phyloP scores from a whole-genome alignment of 2,113 vertebrate genomes.

The Ellobius talpinus region DNA sequence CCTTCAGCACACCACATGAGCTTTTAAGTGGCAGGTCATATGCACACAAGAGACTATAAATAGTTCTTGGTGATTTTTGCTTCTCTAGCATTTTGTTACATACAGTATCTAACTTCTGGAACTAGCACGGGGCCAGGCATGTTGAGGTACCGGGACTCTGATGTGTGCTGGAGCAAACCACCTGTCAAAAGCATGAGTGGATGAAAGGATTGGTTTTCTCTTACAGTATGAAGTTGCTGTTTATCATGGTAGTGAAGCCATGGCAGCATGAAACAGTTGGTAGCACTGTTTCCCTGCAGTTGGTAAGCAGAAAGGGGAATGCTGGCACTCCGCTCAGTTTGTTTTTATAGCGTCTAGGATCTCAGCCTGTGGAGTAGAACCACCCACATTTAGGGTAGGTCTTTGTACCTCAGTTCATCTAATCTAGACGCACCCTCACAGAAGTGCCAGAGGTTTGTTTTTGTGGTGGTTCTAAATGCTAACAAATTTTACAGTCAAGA shows the following conservation, averaged over 20 bases:
- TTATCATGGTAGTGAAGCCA: background rate
- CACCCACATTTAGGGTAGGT: background rate
- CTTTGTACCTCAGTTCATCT: background rate
- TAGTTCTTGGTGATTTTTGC: slow-evolving; percentile 29
- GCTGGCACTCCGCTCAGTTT: background rate
- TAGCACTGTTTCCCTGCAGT: background rate
- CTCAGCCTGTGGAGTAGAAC: background rate
- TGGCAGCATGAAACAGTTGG: background rate
- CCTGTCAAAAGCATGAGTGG: background rate
- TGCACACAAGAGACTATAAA: background rate
- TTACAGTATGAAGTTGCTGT: background rate
- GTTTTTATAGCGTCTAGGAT: background rate
- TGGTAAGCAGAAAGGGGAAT: background rate
- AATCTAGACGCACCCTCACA: background rate
- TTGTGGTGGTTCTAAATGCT: background rate
- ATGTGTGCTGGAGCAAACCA: background rate
- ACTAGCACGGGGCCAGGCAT: background rate
- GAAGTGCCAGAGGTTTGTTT: background rate
- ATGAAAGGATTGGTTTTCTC: background rate
- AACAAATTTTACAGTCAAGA: background rate
- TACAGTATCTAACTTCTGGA: background rate
- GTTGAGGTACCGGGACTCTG: background rate
- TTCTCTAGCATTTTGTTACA: slow-evolving; percentile 16
- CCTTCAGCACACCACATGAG: too few species aligned
- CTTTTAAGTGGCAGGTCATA: background rate